These are phyloP conservation scores for Ceyx margarethae DNA, from an alignment of 2,113 vertebrate genomes.

Conservation along the genomic window DNA sequence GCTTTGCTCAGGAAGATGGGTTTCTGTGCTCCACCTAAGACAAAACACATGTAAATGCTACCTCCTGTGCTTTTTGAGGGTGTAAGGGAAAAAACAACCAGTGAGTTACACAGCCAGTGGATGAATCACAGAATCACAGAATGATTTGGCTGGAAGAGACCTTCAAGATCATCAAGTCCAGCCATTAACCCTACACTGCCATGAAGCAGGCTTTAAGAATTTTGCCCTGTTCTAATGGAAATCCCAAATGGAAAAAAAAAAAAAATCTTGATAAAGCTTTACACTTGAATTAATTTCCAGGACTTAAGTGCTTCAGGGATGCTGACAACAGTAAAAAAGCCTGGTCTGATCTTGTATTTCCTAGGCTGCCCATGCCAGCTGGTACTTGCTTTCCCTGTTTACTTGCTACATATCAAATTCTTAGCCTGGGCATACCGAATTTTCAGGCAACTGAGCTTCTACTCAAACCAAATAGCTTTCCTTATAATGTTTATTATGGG, in stretches of 20 bases:
- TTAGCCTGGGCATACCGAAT: conserved; percentile 28
- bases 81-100: conserved; percentile 12
- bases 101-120: not conserved
- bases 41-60: not conserved
- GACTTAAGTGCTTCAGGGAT: conserved; percentile 41
- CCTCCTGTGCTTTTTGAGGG: not conserved
- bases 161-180: no score
- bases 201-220: conserved; percentile 30
- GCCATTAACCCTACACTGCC: no score
- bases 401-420: conserved; percentile 61
- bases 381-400: conserved; percentile 50
- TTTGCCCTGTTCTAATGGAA: conserved; percentile 46
- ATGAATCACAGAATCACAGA: no score
- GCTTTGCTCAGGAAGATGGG: not conserved
- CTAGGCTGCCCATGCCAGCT: conserved; percentile 35
- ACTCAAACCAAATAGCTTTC: conserved; percentile 42
- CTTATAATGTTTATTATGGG: conserved; percentile 46
- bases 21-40: conserved; percentile 12
- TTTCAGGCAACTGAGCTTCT: conserved; percentile 41
- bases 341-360: conserved; percentile 28
- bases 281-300: conserved; percentile 49
- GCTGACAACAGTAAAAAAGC: conserved; percentile 28
- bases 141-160: no score
- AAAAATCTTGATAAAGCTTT: conserved; percentile 38
- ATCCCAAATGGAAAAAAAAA: conserved; percentile 18